A percentile compares a stretch with the other conserved stretches of the same genome.
Conservation (phyloP, 1,140 invertebrate genomes). For the Nephotettix cincticeps region DNA sequence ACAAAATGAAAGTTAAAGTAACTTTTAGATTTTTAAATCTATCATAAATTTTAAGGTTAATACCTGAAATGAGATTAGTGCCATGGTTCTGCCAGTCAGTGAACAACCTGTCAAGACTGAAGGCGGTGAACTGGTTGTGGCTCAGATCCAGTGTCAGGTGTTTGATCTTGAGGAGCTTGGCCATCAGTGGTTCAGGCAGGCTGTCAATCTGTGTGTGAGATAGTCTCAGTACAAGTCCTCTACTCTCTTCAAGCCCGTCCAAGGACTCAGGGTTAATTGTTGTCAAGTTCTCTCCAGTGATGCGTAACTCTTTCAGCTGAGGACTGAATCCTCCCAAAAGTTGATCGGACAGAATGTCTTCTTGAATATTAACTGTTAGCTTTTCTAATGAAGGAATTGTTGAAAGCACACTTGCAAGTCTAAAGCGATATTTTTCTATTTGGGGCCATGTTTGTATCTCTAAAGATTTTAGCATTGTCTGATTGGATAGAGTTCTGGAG, state of each 20-base stretch:
- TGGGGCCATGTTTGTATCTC: conserved; percentile 66
- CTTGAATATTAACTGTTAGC: conserved; percentile 68
- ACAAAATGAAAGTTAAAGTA: too few species aligned
- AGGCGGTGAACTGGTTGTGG: conserved; percentile 74
- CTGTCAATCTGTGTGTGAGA: conserved; percentile 70
- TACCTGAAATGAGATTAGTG: conserved; percentile 75
- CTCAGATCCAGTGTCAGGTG: conserved; percentile 80
- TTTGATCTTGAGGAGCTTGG: conserved; percentile 70
- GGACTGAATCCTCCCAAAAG: conserved; percentile 55
- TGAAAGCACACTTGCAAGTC: conserved; percentile 58
- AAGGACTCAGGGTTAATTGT: conserved; percentile 71
- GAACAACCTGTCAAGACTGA: conserved; percentile 80
- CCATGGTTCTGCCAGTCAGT: conserved; percentile 81
- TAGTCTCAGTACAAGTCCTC: conserved; percentile 73
- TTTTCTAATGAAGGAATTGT: conserved; percentile 58
- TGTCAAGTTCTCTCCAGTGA: conserved; percentile 69
- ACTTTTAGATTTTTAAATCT: too few species aligned
- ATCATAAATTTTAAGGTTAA: too few species aligned
- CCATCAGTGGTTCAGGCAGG: conserved; percentile 74
- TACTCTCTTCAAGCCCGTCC: conserved; percentile 53
- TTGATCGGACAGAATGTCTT: conserved; percentile 60
- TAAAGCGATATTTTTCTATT: conserved; percentile 58
- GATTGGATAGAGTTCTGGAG: conserved; percentile 43
- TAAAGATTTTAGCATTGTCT: conserved; percentile 39
- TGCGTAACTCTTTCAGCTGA: conserved; percentile 75